Conservation (phyloP, 2,888 invertebrate species). For the Hecatera dysodea region DNA sequence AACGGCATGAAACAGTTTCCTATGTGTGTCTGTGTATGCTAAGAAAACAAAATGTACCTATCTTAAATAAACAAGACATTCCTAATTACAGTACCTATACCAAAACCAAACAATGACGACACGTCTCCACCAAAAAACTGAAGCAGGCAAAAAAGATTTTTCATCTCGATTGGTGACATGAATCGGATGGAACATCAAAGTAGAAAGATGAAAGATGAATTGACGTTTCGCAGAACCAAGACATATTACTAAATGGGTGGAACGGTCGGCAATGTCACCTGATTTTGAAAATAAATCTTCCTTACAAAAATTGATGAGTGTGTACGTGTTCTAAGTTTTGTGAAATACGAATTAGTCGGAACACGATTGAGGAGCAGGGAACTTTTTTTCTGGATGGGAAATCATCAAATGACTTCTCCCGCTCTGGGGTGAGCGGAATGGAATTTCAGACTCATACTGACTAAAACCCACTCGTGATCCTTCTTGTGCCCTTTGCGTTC, state of each 20-base stretch:
- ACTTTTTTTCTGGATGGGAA: too few relatives aligned
- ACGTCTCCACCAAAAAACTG: background rate
- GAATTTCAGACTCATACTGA: too few relatives aligned
- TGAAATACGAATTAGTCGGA: background rate
- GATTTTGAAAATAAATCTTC: conserved; percentile 35
- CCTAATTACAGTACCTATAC: background rate
- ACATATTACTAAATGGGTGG: background rate
- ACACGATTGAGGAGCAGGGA: background rate
- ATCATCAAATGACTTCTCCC: too few relatives aligned
- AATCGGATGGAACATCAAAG: conserved; percentile 38
- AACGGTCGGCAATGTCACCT: conserved; percentile 1
- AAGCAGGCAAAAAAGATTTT: background rate
- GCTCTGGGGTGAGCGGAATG: too few relatives aligned
- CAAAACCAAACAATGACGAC: background rate
- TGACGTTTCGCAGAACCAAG: background rate
- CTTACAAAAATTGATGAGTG: background rate
- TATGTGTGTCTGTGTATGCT: too few relatives aligned
- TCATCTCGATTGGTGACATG: conserved; percentile 32
- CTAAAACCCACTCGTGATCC: too few relatives aligned
- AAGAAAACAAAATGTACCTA: background rate
- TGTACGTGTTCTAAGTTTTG: background rate
- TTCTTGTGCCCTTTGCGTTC: too few relatives aligned
- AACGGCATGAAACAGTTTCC: too few relatives aligned
- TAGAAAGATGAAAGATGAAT: conserved; percentile 26
- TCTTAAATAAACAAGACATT: background rate